Percentiles rank a stretch among this genome's conserved stretches.
phyloP scores from a whole-genome alignment of 35 echinoderm and acorn worm genomes.

The Amphiura filiformis region DNA sequence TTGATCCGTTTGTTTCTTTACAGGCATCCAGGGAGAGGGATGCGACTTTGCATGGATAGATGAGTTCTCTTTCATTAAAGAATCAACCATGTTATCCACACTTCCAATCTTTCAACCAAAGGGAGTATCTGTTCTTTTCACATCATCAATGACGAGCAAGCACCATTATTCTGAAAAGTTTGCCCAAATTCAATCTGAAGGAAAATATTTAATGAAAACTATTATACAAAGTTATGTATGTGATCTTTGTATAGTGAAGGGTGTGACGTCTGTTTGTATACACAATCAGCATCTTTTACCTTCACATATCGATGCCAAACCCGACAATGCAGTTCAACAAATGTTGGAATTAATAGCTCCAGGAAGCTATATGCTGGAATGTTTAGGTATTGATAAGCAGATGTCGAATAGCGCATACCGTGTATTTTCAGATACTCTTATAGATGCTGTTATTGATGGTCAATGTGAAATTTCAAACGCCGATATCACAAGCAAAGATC shows the following conservation, averaged over 20 bases:
- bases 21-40: constrained; percentile 18
- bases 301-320: constrained; percentile 2
- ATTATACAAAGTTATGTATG: constrained; percentile 2
- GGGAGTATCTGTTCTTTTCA: neutral
- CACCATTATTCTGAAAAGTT: constrained; percentile 7
- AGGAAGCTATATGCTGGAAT: neutral
- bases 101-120: constrained; percentile 18
- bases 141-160: neutral
- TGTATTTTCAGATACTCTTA: neutral
- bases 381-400: neutral
- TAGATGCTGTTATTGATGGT: neutral
- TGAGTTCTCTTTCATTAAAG: constrained; percentile 1
- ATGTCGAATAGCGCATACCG: neutral
- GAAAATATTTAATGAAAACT: neutral
- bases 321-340: constrained; percentile 7
- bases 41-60: constrained; percentile 4
- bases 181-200: neutral
- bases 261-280: neutral
- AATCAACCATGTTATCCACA: neutral
- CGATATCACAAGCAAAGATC: no score
- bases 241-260: neutral
- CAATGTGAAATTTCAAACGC: neutral
- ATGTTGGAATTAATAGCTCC: neutral
- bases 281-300: constrained; percentile 2
- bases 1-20: neutral